These are phyloP conservation scores for Garra rufa DNA, from an alignment of 2,113 vertebrate species.

Conservation along the genomic window DNA sequence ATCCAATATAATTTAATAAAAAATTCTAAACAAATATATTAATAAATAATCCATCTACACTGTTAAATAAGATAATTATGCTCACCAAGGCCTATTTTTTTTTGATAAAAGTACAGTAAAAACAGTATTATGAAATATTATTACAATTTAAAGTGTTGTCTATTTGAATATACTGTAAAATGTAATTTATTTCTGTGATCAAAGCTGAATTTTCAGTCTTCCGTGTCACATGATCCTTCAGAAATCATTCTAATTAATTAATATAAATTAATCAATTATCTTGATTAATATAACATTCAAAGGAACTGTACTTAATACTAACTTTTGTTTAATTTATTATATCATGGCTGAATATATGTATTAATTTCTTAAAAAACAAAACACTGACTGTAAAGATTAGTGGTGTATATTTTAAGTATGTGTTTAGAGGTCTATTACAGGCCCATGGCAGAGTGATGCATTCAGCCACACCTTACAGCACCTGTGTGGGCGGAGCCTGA, in stretches of 20 bases:
- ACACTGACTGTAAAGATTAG: background rate
- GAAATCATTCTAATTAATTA: background rate
- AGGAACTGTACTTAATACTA: too few relatives aligned
- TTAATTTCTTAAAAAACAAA: too few relatives aligned
- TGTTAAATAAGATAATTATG: too few relatives aligned
- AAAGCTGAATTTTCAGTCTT: background rate
- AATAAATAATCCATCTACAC: too few relatives aligned
- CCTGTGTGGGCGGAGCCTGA: constrained; percentile 39
- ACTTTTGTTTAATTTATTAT: too few relatives aligned
- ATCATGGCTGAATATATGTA: too few relatives aligned
- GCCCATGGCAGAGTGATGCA: background rate
- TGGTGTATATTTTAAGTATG: background rate
- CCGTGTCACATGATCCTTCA: background rate
- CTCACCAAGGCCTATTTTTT: too few relatives aligned
- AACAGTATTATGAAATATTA: background rate
- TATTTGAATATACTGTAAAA: background rate
- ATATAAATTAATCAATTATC: too few relatives aligned
- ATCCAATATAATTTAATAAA: too few relatives aligned
- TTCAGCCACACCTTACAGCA: background rate
- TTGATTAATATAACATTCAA: background rate
- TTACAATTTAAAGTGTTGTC: background rate
- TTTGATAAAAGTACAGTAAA: too few relatives aligned
- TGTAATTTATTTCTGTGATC: background rate
- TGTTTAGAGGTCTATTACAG: background rate
- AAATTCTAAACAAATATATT: too few relatives aligned